These are phyloP conservation scores for Phrynocephalus versicolor DNA, from an alignment of 2,113 vertebrate genomes.

Conservation along the genomic window DNA sequence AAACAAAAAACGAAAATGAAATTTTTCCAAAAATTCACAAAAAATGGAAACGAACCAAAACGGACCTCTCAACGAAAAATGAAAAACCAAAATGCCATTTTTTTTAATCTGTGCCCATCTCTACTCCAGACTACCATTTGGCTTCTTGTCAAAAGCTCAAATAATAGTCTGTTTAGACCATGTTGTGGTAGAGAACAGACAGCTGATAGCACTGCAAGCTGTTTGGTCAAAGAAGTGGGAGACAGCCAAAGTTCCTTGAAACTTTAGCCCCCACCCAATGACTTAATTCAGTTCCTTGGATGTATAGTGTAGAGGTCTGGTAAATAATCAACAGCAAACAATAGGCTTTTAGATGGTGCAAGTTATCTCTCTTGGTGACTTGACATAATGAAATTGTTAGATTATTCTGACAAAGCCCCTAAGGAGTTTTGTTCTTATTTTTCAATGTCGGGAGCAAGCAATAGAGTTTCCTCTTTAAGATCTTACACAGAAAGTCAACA, in stretches of 20 bases:
- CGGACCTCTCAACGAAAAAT: too few relatives aligned
- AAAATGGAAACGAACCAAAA: too few relatives aligned
- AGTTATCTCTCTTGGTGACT: constrained; percentile 19
- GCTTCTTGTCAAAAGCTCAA: constrained; percentile 46
- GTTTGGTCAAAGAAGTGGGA: constrained; percentile 58
- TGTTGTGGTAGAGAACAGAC: constrained; percentile 55
- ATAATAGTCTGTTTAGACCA: constrained; percentile 68
- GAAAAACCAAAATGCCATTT: too few relatives aligned
- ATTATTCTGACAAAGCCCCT: background rate
- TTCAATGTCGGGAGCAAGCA: background rate
- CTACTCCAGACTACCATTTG: constrained; percentile 70
- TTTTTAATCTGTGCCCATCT: too few relatives aligned
- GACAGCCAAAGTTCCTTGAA: constrained; percentile 52
- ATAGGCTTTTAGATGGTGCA: background rate
- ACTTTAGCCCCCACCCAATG: constrained; percentile 42
- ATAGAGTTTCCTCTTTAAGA: background rate
- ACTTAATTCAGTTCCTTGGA: constrained; percentile 32
- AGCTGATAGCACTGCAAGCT: constrained; percentile 45
- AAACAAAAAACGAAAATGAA: too few relatives aligned
- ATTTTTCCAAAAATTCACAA: too few relatives aligned
- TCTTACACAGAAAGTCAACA: background rate
- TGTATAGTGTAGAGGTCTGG: constrained; percentile 30
- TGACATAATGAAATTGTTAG: constrained; percentile 27
- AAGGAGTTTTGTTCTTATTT: background rate
- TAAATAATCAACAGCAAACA: constrained; percentile 28